Percentiles rank a stretch among this genome's conserved stretches.
phyloP scores from a whole-genome alignment of 2,797 vertebrate species.

The Schizopygopsis pylzovi region DNA sequence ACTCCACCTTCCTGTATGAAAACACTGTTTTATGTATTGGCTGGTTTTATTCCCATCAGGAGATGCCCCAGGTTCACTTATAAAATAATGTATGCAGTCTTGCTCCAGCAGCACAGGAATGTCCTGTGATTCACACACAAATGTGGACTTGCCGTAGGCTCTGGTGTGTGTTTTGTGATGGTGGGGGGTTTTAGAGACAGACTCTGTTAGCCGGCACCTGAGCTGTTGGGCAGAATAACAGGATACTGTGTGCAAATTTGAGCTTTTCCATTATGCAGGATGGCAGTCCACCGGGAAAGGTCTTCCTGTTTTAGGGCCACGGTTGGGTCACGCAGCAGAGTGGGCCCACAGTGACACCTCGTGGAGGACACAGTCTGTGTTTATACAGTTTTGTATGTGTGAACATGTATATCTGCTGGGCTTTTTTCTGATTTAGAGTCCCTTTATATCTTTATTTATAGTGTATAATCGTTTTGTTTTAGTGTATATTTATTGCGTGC shows the following conservation, averaged over 20 bases:
- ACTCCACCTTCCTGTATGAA: conserved; percentile 52
- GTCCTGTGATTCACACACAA: conserved; percentile 67
- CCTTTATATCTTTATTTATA: not conserved
- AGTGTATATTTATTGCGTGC: no score
- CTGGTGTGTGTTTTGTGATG: conserved; percentile 65
- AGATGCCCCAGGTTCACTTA: conserved; percentile 66
- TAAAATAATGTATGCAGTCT: conserved; percentile 71
- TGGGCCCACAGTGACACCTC: conserved; percentile 81
- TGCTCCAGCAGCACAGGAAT: conserved; percentile 64
- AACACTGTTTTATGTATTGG: conserved; percentile 69
- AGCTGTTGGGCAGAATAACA: conserved; percentile 29
- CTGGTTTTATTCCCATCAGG: conserved; percentile 65
- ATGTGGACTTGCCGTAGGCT: conserved; percentile 55
- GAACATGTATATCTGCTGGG: no score
- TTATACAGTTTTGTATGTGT: not conserved
- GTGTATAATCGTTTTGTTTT: not conserved
- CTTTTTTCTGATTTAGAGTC: not conserved
- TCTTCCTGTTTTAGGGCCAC: conserved; percentile 48
- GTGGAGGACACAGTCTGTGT: conserved; percentile 61
- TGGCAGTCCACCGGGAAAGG: conserved; percentile 37
- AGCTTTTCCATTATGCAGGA: conserved; percentile 56
- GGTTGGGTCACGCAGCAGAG: conserved; percentile 42
- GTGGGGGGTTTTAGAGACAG: conserved; percentile 21
- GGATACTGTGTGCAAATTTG: conserved; percentile 57
- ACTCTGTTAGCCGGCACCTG: conserved; percentile 45